These are phyloP conservation scores for Musca domestica DNA, from an alignment of 1,140 invertebrate species.

Conservation along the genomic window DNA sequence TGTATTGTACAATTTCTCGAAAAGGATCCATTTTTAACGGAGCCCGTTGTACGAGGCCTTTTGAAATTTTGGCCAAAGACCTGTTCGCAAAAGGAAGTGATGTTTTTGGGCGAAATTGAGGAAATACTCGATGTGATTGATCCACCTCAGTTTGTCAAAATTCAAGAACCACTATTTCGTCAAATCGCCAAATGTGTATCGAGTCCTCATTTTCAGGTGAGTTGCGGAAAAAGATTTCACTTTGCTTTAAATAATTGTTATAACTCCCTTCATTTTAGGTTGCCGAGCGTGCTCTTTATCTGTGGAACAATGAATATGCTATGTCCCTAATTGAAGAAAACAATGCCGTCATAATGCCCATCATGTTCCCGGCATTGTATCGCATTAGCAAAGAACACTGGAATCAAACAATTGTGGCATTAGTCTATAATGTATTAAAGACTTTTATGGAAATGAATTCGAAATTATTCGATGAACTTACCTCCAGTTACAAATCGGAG, in stretches of 20 bases:
- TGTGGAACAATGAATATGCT: constrained; percentile 97
- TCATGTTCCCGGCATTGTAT: constrained; percentile 96
- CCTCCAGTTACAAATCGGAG: constrained; percentile 96
- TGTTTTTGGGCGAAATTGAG: constrained; percentile 97
- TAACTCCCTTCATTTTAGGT: constrained; percentile 64
- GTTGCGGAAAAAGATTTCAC: not conserved
- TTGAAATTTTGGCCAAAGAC: constrained; percentile 99
- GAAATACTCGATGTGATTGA: constrained; percentile 99
- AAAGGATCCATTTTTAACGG: constrained; percentile 95
- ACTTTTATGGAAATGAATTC: constrained; percentile 99
- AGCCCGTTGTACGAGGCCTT: constrained; percentile 92
- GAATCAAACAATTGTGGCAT: constrained; percentile 99
- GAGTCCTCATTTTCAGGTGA: constrained; percentile 94
- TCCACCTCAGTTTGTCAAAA: constrained; percentile 96
- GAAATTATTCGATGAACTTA: constrained; percentile 97
- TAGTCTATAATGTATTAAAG: constrained; percentile 99
- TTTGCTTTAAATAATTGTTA: no score
- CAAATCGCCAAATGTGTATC: constrained; percentile 98
- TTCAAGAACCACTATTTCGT: constrained; percentile 94
- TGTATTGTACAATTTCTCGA: constrained; percentile 99
- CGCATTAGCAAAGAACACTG: constrained; percentile 99
- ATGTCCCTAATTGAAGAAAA: constrained; percentile 93
- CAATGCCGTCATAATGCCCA: constrained; percentile 86
- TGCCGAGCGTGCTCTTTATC: constrained; percentile 93
- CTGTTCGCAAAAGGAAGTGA: constrained; percentile 98